These are phyloP conservation scores for Drosophila pullipes DNA, from an alignment of 2,888 invertebrate species.

Conservation along the genomic window DNA sequence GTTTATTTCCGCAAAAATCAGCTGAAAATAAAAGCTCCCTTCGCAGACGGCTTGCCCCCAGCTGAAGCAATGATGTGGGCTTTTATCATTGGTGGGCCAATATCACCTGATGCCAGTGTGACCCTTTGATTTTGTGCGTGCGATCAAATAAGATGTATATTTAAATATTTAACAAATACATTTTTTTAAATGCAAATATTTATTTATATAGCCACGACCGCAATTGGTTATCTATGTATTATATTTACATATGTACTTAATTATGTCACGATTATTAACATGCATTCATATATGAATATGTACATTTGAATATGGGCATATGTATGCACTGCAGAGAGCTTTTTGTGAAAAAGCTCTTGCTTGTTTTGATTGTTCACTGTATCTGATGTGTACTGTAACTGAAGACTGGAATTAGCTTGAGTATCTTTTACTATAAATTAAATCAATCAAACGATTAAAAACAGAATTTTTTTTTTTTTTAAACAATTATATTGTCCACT, in stretches of 20 bases:
- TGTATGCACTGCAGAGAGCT: background rate
- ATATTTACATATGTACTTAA: too few relatives aligned
- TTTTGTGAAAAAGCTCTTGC: background rate
- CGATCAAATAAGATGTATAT: background rate
- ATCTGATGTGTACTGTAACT: background rate
- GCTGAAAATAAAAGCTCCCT: conserved; percentile 29
- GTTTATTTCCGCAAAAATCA: conserved; percentile 34
- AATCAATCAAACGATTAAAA: background rate
- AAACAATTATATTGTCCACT: background rate
- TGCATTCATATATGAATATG: too few relatives aligned
- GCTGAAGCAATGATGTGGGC: conserved; percentile 52
- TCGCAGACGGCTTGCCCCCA: background rate
- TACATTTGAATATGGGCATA: background rate
- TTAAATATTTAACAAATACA: background rate
- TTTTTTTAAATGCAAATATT: background rate
- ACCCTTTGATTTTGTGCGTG: background rate
- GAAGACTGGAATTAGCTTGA: background rate
- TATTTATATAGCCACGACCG: background rate
- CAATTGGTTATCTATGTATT: background rate
- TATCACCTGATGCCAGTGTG: conserved; percentile 21
- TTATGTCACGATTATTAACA: background rate
- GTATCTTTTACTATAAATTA: background rate
- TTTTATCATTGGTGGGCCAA: conserved; percentile 39
- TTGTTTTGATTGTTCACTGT: background rate
- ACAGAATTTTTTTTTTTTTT: background rate